Conservation (phyloP, 2,888 invertebrate genomes). For the Therioaphis trifolii region DNA sequence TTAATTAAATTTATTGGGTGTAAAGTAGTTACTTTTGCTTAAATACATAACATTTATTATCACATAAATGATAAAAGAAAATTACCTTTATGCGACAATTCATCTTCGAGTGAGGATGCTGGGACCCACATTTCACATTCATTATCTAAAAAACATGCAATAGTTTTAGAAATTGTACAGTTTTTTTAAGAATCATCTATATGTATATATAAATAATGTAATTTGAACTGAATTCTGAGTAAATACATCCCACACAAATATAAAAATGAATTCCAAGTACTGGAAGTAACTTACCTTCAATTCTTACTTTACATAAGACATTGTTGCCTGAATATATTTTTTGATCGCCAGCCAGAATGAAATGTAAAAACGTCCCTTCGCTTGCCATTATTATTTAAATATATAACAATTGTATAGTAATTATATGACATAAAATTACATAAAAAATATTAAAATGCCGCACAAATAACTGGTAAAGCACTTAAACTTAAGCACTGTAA, state of each 20-base stretch:
- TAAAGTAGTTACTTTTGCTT: no score
- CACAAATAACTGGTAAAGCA: no score
- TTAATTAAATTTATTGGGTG: no score
- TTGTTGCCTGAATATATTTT: neutral
- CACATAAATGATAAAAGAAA: neutral
- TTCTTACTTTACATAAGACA: neutral
- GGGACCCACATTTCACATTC: conserved; percentile 39
- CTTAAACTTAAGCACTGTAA: no score
- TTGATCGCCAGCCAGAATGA: neutral
- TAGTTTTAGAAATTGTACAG: no score
- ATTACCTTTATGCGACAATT: conserved; percentile 5
- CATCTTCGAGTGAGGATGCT: neutral
- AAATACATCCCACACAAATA: neutral
- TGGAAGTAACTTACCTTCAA: neutral
- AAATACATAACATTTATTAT: no score
- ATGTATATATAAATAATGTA: conserved; percentile 14
- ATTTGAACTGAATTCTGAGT: neutral
- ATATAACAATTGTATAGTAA: neutral
- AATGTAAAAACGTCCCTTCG: neutral
- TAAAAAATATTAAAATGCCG: no score
- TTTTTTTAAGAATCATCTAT: no score
- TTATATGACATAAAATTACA: no score
- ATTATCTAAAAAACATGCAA: neutral
- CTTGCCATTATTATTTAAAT: neutral
- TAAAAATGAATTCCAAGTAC: neutral